phyloP scores from a whole-genome alignment of 2,797 vertebrate species.

The Rhodeus uyekii region DNA sequence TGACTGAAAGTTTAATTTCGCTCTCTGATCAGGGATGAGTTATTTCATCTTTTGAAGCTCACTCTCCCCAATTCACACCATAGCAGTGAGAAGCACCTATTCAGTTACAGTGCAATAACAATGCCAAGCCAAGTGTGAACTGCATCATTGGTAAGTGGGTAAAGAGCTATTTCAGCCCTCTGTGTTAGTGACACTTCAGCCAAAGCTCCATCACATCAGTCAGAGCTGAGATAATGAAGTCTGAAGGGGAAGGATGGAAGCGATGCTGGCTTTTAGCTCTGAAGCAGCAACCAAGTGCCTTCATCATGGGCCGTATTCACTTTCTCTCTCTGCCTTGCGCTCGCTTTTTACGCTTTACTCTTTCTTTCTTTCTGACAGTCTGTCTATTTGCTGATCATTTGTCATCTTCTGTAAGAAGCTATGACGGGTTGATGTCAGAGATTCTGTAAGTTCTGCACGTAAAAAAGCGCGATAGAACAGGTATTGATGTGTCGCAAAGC shows the following conservation, averaged over 20 bases:
- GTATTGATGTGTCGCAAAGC: not conserved
- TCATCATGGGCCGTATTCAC: slow-evolving; percentile 63
- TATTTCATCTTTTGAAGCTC: slow-evolving; percentile 36
- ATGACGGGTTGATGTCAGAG: slow-evolving; percentile 22
- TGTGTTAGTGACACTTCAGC: slow-evolving; percentile 43
- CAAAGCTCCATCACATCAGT: slow-evolving; percentile 52
- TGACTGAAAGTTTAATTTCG: slow-evolving; percentile 30
- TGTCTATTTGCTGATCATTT: slow-evolving; percentile 16
- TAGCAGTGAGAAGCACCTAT: slow-evolving; percentile 28
- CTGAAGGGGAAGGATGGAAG: slow-evolving; percentile 61
- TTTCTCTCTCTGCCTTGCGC: slow-evolving; percentile 54
- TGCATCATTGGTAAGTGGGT: slow-evolving; percentile 48
- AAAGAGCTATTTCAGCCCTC: slow-evolving; percentile 43
- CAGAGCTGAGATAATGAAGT: slow-evolving; percentile 61
- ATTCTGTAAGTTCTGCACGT: not conserved
- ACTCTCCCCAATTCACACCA: slow-evolving; percentile 23
- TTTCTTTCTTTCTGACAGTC: not conserved
- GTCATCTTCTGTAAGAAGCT: slow-evolving; percentile 11
- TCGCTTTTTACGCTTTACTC: slow-evolving; percentile 19
- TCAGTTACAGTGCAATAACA: slow-evolving; percentile 45
- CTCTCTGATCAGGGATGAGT: slow-evolving; percentile 35
- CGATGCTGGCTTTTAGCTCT: slow-evolving; percentile 65
- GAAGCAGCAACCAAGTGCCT: slow-evolving; percentile 54
- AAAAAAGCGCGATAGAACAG: not conserved
- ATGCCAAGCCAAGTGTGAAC: slow-evolving; percentile 47